Conservation (phyloP, 2,113 vertebrate species). For the Alexandromys fortis region DNA sequence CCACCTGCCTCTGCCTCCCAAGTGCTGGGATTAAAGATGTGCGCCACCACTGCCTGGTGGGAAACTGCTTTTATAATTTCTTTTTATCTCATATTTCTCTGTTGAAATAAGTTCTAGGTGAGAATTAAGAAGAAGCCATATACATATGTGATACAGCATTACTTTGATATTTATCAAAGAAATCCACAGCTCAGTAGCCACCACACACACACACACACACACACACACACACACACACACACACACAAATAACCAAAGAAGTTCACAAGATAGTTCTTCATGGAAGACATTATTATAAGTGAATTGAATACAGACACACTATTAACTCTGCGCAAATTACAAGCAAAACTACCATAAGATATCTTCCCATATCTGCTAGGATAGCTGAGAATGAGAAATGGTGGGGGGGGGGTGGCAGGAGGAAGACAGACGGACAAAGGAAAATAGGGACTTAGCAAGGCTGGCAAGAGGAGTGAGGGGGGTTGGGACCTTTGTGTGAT, state of each 20-base stretch:
- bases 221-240: not conserved
- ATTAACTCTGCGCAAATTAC: not conserved
- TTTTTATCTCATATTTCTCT: not conserved
- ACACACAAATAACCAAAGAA: not conserved
- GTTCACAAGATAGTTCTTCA: not conserved
- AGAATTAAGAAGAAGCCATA: constrained; percentile 1
- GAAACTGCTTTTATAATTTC: not conserved
- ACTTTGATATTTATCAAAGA: not conserved
- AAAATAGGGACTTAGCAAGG: not conserved
- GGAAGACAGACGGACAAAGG: too few relatives aligned
- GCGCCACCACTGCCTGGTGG: too few relatives aligned
- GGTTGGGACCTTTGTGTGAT: too few relatives aligned
- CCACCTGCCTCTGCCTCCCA: too few relatives aligned
- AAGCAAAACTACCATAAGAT: not conserved
- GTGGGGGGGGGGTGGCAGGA: not conserved
- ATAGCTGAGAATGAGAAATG: not conserved
- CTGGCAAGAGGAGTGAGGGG: not conserved
- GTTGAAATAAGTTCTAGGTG: not conserved
- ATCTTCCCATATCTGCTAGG: not conserved
- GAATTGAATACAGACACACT: not conserved
- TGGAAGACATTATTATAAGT: not conserved
- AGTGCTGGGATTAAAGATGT: too few relatives aligned
- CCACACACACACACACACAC: not conserved
- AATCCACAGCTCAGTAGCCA: not conserved
- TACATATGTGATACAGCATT: not conserved